phyloP scores from a whole-genome alignment of 1,140 invertebrate species.

The Trachymyrmex septentrionalis region DNA sequence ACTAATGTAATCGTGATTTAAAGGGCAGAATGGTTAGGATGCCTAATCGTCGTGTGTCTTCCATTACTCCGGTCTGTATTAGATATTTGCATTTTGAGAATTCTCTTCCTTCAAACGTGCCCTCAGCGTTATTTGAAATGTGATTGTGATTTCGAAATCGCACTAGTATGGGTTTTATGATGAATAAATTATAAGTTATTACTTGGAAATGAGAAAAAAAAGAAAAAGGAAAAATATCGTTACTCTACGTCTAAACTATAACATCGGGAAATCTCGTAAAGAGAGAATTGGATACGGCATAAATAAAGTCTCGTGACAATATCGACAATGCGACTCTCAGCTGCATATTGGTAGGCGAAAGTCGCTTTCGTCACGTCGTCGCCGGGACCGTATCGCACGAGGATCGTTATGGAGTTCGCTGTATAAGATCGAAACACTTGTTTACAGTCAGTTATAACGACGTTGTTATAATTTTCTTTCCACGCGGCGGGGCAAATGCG shows the following conservation, averaged over 20 bases:
- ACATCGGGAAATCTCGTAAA: background rate
- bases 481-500: slow-evolving; percentile 44
- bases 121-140: background rate
- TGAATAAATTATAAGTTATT: background rate
- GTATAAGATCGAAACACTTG: slow-evolving; percentile 31
- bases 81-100: background rate
- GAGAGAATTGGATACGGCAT: background rate
- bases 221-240: background rate
- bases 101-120: background rate
- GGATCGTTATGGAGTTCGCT: slow-evolving; percentile 29
- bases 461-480: slow-evolving; percentile 65
- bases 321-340: background rate
- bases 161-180: background rate
- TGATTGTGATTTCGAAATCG: background rate
- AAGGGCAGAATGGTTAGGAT: background rate
- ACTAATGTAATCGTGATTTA: slow-evolving; percentile 28
- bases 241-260: background rate
- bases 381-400: slow-evolving; percentile 22
- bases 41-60: background rate
- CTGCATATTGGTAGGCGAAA: slow-evolving; percentile 24
- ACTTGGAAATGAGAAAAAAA: background rate
- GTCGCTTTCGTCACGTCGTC: slow-evolving; percentile 50
- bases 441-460: slow-evolving; percentile 54
- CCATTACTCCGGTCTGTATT: background rate
- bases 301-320: slow-evolving; percentile 6